These are phyloP conservation scores for Pedetes capensis DNA, from an alignment of 2,113 vertebrate genomes.

Conservation along the genomic window DNA sequence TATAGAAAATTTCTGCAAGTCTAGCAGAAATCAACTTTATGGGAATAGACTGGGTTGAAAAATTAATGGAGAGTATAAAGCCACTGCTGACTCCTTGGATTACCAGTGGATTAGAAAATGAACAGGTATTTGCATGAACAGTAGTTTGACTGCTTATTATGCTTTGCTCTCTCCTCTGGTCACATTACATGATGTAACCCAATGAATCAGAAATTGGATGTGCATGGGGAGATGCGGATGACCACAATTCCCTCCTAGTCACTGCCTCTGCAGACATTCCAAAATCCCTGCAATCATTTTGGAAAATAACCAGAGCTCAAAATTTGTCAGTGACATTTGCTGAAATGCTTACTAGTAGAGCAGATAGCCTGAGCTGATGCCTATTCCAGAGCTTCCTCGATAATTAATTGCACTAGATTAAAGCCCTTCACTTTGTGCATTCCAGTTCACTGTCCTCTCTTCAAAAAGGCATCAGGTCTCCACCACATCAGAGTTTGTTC, in stretches of 20 bases:
- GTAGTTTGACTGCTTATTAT: conserved; percentile 63
- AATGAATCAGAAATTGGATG: conserved; percentile 63
- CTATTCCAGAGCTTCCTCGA: background rate
- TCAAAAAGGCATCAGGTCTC: background rate
- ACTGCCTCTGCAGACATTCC: conserved; percentile 24
- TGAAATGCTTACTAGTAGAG: conserved; percentile 22
- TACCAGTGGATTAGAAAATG: conserved; percentile 58
- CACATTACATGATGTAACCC: conserved; percentile 56
- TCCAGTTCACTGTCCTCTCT: background rate
- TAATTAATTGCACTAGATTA: background rate
- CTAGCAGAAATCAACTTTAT: conserved; percentile 58
- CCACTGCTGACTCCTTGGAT: conserved; percentile 54
- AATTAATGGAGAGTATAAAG: conserved; percentile 74
- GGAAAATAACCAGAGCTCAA: conserved; percentile 41
- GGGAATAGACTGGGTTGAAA: conserved; percentile 40
- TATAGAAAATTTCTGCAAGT: conserved; percentile 50
- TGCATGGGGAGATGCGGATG: conserved; percentile 33
- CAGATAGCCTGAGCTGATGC: background rate
- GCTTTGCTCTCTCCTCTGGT: conserved; percentile 37
- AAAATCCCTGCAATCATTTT: conserved; percentile 26
- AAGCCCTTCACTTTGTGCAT: background rate
- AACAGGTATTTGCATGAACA: conserved; percentile 55
- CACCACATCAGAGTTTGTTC: background rate
- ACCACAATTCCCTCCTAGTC: conserved; percentile 48
- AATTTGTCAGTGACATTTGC: conserved; percentile 15